Conservation (phyloP, 1,140 invertebrate species). For the Calliopsis andreniformis region DNA sequence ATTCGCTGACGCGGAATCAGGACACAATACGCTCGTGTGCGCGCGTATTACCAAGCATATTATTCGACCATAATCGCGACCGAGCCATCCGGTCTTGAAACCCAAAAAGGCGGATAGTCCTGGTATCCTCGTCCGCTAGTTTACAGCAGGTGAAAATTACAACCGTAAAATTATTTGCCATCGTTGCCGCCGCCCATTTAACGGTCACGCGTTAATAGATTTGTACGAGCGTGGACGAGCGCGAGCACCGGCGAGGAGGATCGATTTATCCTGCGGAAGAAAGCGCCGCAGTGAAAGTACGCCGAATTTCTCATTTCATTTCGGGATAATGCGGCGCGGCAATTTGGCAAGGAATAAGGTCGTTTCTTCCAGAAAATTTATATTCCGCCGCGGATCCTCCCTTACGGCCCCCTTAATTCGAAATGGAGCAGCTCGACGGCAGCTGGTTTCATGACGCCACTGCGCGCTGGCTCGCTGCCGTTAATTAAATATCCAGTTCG, state of each 20-base stretch:
- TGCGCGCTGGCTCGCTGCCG: slow-evolving; percentile 49
- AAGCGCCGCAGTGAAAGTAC: slow-evolving; percentile 19
- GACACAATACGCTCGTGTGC: slow-evolving; percentile 9
- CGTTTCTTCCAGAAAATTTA: neutral
- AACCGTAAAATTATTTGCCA: slow-evolving; percentile 1
- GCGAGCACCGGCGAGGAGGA: neutral
- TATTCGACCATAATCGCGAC: neutral
- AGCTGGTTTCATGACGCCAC: slow-evolving; percentile 59
- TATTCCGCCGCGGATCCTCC: slow-evolving; percentile 9
- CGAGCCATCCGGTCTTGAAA: too few species aligned
- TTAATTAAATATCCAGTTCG: slow-evolving; percentile 72
- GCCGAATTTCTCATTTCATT: slow-evolving; percentile 25
- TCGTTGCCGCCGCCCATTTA: neutral
- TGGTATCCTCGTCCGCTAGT: too few species aligned
- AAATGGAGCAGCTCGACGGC: slow-evolving; percentile 36
- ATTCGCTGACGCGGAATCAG: slow-evolving; percentile 25
- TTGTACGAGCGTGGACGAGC: neutral
- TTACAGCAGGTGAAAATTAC: slow-evolving; percentile 27
- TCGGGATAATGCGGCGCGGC: slow-evolving; percentile 2
- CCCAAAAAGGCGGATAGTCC: too few species aligned
- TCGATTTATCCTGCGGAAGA: neutral
- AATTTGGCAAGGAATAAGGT: neutral
- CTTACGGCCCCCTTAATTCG: slow-evolving; percentile 29
- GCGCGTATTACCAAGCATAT: neutral
- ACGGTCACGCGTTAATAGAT: slow-evolving; percentile 10